phyloP scores from a whole-genome alignment of 2,888 invertebrate species.

The Seira sanloemensis region DNA sequence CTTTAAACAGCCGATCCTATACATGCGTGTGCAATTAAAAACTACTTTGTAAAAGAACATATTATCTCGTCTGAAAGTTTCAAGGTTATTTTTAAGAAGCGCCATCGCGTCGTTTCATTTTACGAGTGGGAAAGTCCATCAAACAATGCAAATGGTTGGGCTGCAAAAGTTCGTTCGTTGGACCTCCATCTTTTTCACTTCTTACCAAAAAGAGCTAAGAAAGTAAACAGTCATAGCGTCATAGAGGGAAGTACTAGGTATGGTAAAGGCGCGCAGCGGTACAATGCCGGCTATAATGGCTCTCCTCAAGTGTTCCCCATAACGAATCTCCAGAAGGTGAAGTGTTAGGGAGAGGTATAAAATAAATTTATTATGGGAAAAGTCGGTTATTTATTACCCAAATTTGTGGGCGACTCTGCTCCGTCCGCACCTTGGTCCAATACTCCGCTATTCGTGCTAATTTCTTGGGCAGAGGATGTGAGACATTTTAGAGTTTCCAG shows the following conservation, averaged over 20 bases:
- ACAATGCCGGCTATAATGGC: not conserved
- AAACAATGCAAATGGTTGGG: too few relatives aligned
- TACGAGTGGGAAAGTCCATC: not conserved
- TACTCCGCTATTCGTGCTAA: conserved; percentile 55
- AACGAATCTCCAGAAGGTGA: not conserved
- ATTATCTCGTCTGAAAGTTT: not conserved
- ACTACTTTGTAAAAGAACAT: not conserved
- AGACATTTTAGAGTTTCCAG: conserved; percentile 71
- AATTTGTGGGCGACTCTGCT: conserved; percentile 55
- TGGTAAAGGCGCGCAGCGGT: not conserved
- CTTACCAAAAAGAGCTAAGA: not conserved
- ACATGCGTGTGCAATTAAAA: conserved; percentile 11
- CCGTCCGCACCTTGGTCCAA: conserved; percentile 28
- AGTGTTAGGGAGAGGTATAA: not conserved
- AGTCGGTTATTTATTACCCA: conserved; percentile 54
- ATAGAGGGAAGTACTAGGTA: too few relatives aligned
- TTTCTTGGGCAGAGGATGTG: conserved; percentile 73
- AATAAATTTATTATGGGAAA: conserved; percentile 37
- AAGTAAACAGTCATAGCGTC: not conserved
- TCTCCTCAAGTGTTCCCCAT: not conserved
- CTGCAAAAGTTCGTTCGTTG: not conserved
- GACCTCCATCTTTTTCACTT: not conserved
- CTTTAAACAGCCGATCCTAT: too few relatives aligned
- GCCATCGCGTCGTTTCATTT: not conserved
- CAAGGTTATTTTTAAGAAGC: not conserved